Evolutionary conservation across 2,797 vertebrate species (phyloP).

Genomic region (Discoglossus pictus): DNA sequence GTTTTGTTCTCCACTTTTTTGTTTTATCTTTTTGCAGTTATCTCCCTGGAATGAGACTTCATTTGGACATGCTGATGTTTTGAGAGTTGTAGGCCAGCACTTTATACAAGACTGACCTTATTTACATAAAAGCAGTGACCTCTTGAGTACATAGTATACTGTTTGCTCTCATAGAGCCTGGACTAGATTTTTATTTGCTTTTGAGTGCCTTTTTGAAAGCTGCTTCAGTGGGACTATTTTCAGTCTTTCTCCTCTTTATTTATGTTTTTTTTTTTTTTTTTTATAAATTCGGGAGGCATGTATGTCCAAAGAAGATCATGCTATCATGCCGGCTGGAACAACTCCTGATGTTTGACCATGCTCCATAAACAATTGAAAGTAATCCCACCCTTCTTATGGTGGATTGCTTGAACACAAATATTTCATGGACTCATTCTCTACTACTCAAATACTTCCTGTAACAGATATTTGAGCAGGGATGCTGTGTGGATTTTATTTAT

Average conservation of each 20-base stretch:
- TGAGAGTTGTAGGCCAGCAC: conserved; percentile 83
- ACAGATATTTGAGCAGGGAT: conserved; percentile 77
- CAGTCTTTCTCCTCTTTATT: conserved; percentile 1
- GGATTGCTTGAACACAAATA: conserved; percentile 84
- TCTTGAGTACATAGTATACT: conserved; percentile 81
- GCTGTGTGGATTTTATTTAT: conserved; percentile 58
- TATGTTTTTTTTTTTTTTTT: conserved; percentile 60
- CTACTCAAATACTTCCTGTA: conserved; percentile 77
- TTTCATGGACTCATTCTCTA: conserved; percentile 60
- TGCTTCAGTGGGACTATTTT: conserved; percentile 86
- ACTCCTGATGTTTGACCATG: conserved; percentile 62
- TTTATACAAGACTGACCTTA: conserved; percentile 79
- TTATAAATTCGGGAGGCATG: conserved; percentile 71
- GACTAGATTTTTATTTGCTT: conserved; percentile 88
- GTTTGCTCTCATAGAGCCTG: conserved; percentile 91
- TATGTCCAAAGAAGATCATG: conserved; percentile 73
- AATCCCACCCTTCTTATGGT: conserved; percentile 73
- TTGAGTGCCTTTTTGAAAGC: conserved; percentile 99
- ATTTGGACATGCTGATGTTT: conserved; percentile 80
- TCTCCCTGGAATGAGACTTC: conserved; percentile 69
- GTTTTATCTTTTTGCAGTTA: conserved; percentile 69
- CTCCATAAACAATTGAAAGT: conserved; percentile 67
- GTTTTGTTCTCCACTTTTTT: conserved; percentile 71
- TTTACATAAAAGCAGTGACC: conserved; percentile 79
- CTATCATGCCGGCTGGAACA: conserved; percentile 57